These are phyloP conservation scores for Chaetodon trifascialis DNA, from an alignment of 2,113 vertebrate genomes.

Conservation along the genomic window DNA sequence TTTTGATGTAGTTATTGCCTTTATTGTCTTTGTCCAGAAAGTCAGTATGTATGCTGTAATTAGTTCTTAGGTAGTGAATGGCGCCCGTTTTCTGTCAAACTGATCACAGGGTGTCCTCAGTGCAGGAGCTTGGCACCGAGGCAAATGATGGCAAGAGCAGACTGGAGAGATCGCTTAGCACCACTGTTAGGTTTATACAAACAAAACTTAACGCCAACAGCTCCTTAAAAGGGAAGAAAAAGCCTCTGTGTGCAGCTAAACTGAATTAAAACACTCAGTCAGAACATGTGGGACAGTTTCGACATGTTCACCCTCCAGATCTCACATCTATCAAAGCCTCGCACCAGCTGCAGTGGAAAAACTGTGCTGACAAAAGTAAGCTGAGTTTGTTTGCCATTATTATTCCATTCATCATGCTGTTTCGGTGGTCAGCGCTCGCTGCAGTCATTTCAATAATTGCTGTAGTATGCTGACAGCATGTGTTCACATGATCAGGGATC, in stretches of 20 bases:
- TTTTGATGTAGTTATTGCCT: background rate
- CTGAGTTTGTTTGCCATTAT: background rate
- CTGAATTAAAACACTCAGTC: conserved; percentile 11
- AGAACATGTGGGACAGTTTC: background rate
- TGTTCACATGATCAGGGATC: conserved; percentile 7
- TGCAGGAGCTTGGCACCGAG: conserved; percentile 22
- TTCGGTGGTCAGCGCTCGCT: background rate
- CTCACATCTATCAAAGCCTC: background rate
- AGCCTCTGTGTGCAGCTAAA: conserved; percentile 1
- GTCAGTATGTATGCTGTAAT: conserved; percentile 4
- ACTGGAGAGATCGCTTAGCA: conserved; percentile 26
- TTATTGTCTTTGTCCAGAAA: background rate
- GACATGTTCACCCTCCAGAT: background rate
- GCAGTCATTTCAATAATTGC: conserved; percentile 3
- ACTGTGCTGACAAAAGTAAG: background rate
- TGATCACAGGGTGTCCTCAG: conserved; percentile 26
- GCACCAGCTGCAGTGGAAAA: background rate
- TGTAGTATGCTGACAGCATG: background rate
- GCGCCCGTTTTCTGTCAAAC: conserved; percentile 22
- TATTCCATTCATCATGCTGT: background rate
- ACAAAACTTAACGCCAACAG: conserved; percentile 12
- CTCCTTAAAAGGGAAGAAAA: conserved; percentile 28
- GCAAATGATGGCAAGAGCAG: conserved; percentile 27
- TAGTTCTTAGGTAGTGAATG: conserved; percentile 13
- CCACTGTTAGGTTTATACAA: conserved; percentile 36